Percentiles rank a stretch among this genome's conserved stretches.
These are phyloP conservation scores for Etheostoma perlongum DNA, from an alignment of 2,797 vertebrate species.

Conservation along the genomic window DNA sequence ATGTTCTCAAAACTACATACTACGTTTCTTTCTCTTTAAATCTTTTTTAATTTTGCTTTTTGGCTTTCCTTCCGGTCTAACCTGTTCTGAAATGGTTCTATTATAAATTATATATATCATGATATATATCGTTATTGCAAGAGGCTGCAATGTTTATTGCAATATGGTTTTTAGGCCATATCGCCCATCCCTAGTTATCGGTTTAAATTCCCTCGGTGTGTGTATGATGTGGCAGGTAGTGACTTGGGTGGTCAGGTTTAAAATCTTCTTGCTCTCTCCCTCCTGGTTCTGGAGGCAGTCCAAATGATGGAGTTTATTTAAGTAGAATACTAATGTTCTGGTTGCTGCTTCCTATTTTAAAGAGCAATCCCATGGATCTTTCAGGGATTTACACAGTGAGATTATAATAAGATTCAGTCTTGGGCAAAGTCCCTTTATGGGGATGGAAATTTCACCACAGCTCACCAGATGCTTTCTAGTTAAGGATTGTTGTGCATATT, in stretches of 20 bases:
- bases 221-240: slow-evolving; percentile 24
- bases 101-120: no score
- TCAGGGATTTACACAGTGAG: slow-evolving; percentile 62
- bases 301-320: slow-evolving; percentile 58
- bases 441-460: slow-evolving; percentile 33
- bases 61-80: no score
- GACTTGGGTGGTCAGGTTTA: slow-evolving; percentile 43
- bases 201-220: slow-evolving; percentile 17
- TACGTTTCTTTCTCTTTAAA: no score
- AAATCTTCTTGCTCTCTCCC: slow-evolving; percentile 15
- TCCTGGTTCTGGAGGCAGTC: slow-evolving; percentile 56
- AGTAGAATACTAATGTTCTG: slow-evolving; percentile 61
- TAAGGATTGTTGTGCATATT: slow-evolving; percentile 12
- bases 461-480: background rate
- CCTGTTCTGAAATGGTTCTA: no score
- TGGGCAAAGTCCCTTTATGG: slow-evolving; percentile 30
- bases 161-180: no score
- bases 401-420: slow-evolving; percentile 61
- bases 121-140: no score
- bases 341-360: slow-evolving; percentile 49
- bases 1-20: no score
- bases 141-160: no score
- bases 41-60: no score
- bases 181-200: slow-evolving; percentile 8
- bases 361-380: slow-evolving; percentile 61